phyloP scores from a whole-genome alignment of 2,797 vertebrate genomes.

The Darevskia nairensis region DNA sequence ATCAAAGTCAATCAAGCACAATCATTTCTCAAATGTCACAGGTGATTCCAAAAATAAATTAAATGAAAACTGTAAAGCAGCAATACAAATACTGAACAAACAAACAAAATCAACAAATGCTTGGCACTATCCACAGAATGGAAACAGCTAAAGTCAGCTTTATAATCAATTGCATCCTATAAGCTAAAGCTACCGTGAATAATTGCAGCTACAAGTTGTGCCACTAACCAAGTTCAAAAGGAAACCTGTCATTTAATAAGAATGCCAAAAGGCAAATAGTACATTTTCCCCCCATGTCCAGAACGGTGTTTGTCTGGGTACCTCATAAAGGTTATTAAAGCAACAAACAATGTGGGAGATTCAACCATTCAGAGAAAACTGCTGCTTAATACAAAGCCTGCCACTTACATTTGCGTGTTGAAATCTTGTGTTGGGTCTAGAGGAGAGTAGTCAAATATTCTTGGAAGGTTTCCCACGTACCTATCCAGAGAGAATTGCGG shows the following conservation, averaged over 20 bases:
- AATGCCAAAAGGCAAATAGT: not conserved
- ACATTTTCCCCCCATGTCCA: not conserved
- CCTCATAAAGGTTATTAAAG: not conserved
- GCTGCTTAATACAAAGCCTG: not conserved
- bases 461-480: constrained; percentile 96
- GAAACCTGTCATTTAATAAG: not conserved
- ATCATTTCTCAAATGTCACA: not conserved
- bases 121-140: no score
- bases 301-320: no score
- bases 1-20: not conserved
- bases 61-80: not conserved
- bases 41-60: not conserved
- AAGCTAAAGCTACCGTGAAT: not conserved
- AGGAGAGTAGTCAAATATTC: constrained; percentile 98
- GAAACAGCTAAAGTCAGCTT: not conserved
- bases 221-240: not conserved
- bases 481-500: constrained; percentile 76
- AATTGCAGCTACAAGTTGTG: not conserved
- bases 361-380: not conserved
- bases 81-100: not conserved
- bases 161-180: not conserved
- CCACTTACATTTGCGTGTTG: constrained; percentile 96
- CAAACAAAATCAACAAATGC: no score
- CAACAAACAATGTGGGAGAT: not conserved
- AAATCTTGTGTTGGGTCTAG: constrained; percentile 98